Evolutionary conservation across 2,797 vertebrate species (phyloP).

Genomic region (Ptychobarbus kaznakovi): DNA sequence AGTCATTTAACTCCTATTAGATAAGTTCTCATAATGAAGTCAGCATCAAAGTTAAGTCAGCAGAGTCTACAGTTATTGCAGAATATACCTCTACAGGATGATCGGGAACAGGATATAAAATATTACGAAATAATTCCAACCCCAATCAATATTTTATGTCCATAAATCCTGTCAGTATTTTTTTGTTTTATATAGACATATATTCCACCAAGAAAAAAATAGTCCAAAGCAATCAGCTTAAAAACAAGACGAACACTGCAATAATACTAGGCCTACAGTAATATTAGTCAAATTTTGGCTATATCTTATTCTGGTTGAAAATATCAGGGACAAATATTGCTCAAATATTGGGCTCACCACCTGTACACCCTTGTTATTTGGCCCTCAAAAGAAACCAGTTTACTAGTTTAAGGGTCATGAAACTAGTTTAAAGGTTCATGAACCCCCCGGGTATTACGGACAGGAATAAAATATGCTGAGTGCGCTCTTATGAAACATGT

Average conservation of each 20-base stretch:
- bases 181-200: too few species aligned
- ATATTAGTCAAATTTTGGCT: too few species aligned
- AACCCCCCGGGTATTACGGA: not conserved
- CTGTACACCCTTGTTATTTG: not conserved
- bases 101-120: too few species aligned
- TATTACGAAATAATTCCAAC: too few species aligned
- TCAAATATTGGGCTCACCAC: not conserved
- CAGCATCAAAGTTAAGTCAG: not conserved
- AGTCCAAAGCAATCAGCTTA: too few species aligned
- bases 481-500: not conserved
- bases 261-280: too few species aligned
- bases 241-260: too few species aligned
- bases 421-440: not conserved
- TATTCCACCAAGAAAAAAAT: too few species aligned
- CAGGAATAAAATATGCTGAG: not conserved
- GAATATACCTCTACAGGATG: too few species aligned
- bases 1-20: slow-evolving; percentile 3
- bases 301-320: too few species aligned
- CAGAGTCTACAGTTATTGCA: not conserved
- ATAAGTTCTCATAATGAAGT: not conserved
- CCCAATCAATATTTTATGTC: too few species aligned
- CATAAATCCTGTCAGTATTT: too few species aligned
- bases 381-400: not conserved
- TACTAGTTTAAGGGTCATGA: not conserved
- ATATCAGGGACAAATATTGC: not conserved